A percentile compares a stretch with the other conserved stretches of the same genome.
Conservation (phyloP, 2,797 vertebrate genomes). For the Poecile montanus region DNA sequence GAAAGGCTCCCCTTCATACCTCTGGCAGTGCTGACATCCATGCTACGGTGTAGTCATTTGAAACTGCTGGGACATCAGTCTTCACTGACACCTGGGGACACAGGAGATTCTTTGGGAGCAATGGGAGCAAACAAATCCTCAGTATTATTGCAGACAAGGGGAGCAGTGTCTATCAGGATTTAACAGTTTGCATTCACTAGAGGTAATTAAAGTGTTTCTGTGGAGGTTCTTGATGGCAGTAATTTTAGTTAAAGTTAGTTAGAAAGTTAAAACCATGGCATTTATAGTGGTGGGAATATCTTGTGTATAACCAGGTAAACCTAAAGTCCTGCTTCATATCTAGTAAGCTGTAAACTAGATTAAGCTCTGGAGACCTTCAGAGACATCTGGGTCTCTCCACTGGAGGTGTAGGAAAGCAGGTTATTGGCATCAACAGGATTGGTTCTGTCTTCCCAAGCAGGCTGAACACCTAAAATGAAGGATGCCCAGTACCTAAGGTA, state of each 20-base stretch:
- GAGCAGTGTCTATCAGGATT: not conserved
- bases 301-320: not conserved
- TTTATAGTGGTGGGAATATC: not conserved
- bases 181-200: not conserved
- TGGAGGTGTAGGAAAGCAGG: not conserved
- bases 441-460: not conserved
- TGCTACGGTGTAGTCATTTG: slow-evolving; percentile 30
- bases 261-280: not conserved
- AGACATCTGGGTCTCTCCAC: not conserved
- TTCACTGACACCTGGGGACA: slow-evolving; percentile 60
- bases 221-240: not conserved
- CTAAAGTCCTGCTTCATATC: not conserved
- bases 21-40: slow-evolving; percentile 60
- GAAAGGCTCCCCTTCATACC: not conserved
- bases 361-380: not conserved
- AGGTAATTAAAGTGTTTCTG: not conserved
- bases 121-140: not conserved
- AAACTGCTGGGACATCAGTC: slow-evolving; percentile 45
- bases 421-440: not conserved
- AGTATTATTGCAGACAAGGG: not conserved
- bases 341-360: not conserved
- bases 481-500: not conserved
- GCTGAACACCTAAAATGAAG: not conserved
- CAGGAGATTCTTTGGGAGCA: not conserved
- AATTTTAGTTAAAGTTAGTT: not conserved